phyloP scores from a whole-genome alignment of 2,797 vertebrate species.

The Otolemur crassicaudatus region DNA sequence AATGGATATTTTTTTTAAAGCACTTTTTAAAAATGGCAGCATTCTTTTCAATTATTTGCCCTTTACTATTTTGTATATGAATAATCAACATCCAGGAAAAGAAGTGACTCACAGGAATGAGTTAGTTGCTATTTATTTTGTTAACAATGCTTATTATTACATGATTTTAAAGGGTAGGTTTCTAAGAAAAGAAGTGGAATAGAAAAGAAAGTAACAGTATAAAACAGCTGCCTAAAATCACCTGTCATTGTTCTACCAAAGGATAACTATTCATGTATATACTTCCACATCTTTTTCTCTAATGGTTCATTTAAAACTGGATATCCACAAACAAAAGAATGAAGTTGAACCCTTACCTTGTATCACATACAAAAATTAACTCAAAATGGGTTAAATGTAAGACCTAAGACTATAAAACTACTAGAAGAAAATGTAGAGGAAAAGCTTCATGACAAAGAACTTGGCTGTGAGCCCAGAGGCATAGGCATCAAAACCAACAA shows the following conservation, averaged over 20 bases:
- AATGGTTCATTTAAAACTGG: not conserved
- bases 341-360: not conserved
- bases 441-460: not conserved
- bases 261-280: not conserved
- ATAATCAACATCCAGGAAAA: not conserved
- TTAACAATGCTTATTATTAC: not conserved
- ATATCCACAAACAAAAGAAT: not conserved
- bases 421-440: not conserved
- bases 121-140: constrained; percentile 18
- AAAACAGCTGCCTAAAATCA: constrained; percentile 38
- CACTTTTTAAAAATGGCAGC: not conserved
- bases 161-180: not conserved
- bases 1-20: constrained; percentile 13
- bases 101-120: not conserved
- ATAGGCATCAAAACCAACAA: not conserved
- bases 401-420: not conserved
- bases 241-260: not conserved
- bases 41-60: not conserved
- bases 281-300: not conserved
- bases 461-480: not conserved
- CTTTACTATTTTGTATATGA: not conserved
- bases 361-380: not conserved
- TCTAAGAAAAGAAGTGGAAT: constrained; percentile 10
- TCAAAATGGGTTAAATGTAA: not conserved
- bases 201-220: not conserved